Percentiles rank a stretch among this genome's conserved stretches.
These are phyloP conservation scores for Parnassius apollo DNA, from an alignment of 2,888 invertebrate species.

Conservation along the genomic window DNA sequence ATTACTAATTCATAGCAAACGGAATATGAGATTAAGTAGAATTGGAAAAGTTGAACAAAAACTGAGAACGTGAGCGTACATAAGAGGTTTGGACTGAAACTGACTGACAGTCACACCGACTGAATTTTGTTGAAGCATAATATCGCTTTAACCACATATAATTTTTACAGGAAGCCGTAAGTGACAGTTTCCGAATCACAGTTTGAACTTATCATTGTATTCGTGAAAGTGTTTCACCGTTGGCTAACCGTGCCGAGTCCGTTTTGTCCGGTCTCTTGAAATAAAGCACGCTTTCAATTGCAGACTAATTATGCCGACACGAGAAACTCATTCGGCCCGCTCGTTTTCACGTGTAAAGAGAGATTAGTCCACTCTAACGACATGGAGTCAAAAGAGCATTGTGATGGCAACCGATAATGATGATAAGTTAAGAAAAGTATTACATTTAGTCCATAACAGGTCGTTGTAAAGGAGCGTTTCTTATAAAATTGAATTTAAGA, in stretches of 20 bases:
- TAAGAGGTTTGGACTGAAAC: neutral
- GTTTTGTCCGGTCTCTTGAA: conserved; percentile 72
- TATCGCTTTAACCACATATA: too few species aligned
- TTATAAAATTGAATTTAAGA: conserved; percentile 77
- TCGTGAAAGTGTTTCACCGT: conserved; percentile 78
- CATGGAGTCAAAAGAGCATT: conserved; percentile 66
- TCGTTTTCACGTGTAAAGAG: conserved; percentile 75
- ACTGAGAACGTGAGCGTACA: neutral
- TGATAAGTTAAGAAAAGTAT: conserved; percentile 76
- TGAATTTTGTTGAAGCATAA: too few species aligned
- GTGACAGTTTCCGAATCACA: conserved; percentile 53
- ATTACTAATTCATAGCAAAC: too few species aligned
- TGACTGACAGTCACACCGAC: too few species aligned
- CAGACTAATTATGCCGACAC: conserved; percentile 80
- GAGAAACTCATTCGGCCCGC: conserved; percentile 76
- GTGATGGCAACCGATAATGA: conserved; percentile 70
- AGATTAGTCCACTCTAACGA: conserved; percentile 78
- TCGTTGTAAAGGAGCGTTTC: conserved; percentile 69
- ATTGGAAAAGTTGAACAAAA: too few species aligned
- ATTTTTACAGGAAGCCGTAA: neutral
- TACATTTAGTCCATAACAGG: conserved; percentile 67
- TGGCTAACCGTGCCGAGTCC: conserved; percentile 74
- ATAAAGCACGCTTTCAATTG: conserved; percentile 80
- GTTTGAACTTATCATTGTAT: conserved; percentile 71
- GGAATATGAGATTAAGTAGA: too few species aligned